A percentile compares a stretch with the other conserved stretches of the same genome.
Evolutionary conservation across 2,888 invertebrate species (phyloP).

Genomic region (Rosalia funebris): DNA sequence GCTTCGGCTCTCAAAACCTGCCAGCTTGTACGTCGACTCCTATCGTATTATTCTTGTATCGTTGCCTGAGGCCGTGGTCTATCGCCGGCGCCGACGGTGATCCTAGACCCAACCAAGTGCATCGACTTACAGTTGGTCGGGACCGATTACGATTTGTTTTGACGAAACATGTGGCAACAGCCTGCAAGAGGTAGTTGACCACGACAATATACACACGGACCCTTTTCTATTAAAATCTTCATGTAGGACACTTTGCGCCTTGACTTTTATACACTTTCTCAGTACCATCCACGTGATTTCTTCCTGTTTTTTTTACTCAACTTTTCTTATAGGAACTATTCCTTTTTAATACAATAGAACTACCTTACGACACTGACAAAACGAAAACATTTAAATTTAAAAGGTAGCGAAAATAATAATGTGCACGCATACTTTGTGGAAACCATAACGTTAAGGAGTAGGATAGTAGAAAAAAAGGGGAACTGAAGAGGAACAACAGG

Average conservation of each 20-base stretch:
- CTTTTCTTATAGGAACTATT: no score
- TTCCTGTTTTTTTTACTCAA: no score
- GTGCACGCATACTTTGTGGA: slow-evolving; percentile 4
- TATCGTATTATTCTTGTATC: neutral
- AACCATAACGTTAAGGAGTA: slow-evolving; percentile 1
- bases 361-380: no score
- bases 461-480: slow-evolving; percentile 41
- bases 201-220: slow-evolving; percentile 56
- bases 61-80: slow-evolving; percentile 20
- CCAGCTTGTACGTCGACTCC: slow-evolving; percentile 23
- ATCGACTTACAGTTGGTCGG: slow-evolving; percentile 31
- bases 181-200: slow-evolving; percentile 59
- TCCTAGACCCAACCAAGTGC: slow-evolving; percentile 26
- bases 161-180: slow-evolving; percentile 58
- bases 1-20: slow-evolving; percentile 35
- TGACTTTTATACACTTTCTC: slow-evolving; percentile 30
- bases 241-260: slow-evolving; percentile 48
- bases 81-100: slow-evolving; percentile 20
- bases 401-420: no score
- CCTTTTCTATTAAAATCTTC: slow-evolving; percentile 58
- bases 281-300: no score
- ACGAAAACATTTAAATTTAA: no score
- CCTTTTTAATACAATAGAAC: no score
- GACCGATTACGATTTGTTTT: slow-evolving; percentile 48
- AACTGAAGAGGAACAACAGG: slow-evolving; percentile 58